Evolutionary conservation across 92 coral and sea anemone genomes (phyloP).

Genomic region (Epizoanthus ramosus): DNA sequence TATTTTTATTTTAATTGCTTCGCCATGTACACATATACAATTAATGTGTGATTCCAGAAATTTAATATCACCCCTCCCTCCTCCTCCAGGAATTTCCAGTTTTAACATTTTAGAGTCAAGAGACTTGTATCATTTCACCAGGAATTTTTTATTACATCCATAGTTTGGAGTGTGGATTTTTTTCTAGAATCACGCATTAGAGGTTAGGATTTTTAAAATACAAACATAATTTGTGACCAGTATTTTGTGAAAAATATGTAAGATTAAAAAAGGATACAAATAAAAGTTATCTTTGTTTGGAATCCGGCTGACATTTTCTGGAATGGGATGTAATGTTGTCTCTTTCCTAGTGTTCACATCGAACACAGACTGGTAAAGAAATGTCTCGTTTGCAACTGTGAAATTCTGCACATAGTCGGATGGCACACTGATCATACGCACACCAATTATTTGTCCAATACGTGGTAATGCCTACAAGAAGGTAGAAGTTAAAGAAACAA

Average conservation of each 20-base stretch:
- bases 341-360: constrained; percentile 25
- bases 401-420: constrained; percentile 24
- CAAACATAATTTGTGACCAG: neutral
- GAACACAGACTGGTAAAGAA: constrained; percentile 48
- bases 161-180: too few species aligned
- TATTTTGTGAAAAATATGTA: neutral
- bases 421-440: constrained; percentile 27
- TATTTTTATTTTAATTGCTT: too few species aligned
- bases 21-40: too few species aligned
- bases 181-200: too few species aligned
- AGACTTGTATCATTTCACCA: too few species aligned
- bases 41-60: neutral
- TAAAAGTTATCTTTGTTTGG: constrained; percentile 24
- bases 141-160: too few species aligned
- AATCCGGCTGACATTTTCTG: constrained; percentile 31
- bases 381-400: constrained; percentile 40
- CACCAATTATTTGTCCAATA: constrained; percentile 41
- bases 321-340: constrained; percentile 28
- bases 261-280: constrained; percentile 41
- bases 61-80: too few species aligned
- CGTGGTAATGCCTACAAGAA: constrained; percentile 44
- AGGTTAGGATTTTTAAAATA: too few species aligned
- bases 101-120: too few species aligned
- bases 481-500: too few species aligned
- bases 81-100: too few species aligned